These are phyloP conservation scores for Vultur gryphus DNA, from an alignment of 2,797 vertebrate genomes.

Conservation along the genomic window DNA sequence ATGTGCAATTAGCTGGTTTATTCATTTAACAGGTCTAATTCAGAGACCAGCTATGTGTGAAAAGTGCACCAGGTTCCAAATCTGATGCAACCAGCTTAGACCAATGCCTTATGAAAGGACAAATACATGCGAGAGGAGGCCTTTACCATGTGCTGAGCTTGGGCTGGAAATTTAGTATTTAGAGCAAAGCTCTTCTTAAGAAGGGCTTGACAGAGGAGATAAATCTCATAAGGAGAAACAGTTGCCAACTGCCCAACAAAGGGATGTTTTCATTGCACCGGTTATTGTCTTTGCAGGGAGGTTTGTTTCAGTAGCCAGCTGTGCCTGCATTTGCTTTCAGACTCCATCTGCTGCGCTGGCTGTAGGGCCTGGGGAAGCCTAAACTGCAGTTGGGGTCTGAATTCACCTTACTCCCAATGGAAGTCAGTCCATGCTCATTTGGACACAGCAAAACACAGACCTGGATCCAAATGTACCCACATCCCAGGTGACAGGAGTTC, in stretches of 20 bases:
- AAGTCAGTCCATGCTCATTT: rapidly evolving
- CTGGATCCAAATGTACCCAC: not conserved
- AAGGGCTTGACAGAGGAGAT: not conserved
- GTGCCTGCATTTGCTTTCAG: not conserved
- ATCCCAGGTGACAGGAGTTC: not conserved
- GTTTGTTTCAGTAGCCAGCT: not conserved
- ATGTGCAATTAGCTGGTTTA: constrained; percentile 54
- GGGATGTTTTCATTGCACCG: not conserved
- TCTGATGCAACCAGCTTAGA: not conserved
- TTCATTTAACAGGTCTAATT: constrained; percentile 53
- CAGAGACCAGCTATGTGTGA: constrained; percentile 54
- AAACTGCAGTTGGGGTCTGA: rapidly evolving
- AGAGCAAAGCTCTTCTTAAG: not conserved
- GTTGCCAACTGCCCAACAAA: not conserved
- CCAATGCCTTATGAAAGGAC: not conserved
- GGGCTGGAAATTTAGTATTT: not conserved
- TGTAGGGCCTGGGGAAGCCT: not conserved
- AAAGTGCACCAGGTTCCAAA: constrained; percentile 27
- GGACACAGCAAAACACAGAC: no score
- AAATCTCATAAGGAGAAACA: not conserved
- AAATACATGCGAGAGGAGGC: not conserved
- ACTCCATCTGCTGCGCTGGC: not conserved
- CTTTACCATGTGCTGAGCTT: not conserved
- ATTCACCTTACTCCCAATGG: rapidly evolving
- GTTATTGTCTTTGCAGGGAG: not conserved